Conservation (phyloP, 2,797 vertebrate species). For the Emydoidea blandingii region DNA sequence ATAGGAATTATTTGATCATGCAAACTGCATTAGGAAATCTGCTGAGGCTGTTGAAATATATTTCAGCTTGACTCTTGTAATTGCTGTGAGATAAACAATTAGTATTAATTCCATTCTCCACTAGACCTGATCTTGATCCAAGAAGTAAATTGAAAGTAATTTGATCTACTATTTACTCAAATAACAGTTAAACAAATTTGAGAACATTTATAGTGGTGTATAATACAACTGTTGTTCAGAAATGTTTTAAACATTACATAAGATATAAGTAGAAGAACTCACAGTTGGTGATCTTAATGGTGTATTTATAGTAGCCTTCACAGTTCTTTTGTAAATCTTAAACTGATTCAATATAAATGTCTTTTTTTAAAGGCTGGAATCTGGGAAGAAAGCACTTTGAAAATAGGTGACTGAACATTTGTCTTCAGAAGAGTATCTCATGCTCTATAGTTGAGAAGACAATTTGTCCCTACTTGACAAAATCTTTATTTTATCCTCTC, state of each 20-base stretch:
- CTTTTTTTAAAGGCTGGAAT: neutral
- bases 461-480: neutral
- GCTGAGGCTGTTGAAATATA: slow-evolving; percentile 45
- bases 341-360: neutral
- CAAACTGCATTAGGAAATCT: slow-evolving; percentile 48
- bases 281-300: neutral
- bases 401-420: neutral
- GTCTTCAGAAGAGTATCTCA: neutral
- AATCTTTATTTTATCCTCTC: neutral
- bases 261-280: neutral
- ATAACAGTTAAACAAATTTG: slow-evolving; percentile 41
- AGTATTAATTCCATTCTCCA: slow-evolving; percentile 46
- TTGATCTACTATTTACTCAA: slow-evolving; percentile 47
- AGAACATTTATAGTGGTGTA: slow-evolving; percentile 17
- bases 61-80: slow-evolving; percentile 49
- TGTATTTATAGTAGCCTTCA: neutral
- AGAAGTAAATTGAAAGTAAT: slow-evolving; percentile 58
- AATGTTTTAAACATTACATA: slow-evolving; percentile 5
- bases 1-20: slow-evolving; percentile 39
- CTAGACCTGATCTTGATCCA: slow-evolving; percentile 30
- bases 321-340: neutral
- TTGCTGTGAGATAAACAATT: slow-evolving; percentile 53
- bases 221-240: neutral
- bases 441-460: neutral
- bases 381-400: neutral